phyloP scores from a whole-genome alignment of 2,888 invertebrate species.

The Coenonympha glycerion region DNA sequence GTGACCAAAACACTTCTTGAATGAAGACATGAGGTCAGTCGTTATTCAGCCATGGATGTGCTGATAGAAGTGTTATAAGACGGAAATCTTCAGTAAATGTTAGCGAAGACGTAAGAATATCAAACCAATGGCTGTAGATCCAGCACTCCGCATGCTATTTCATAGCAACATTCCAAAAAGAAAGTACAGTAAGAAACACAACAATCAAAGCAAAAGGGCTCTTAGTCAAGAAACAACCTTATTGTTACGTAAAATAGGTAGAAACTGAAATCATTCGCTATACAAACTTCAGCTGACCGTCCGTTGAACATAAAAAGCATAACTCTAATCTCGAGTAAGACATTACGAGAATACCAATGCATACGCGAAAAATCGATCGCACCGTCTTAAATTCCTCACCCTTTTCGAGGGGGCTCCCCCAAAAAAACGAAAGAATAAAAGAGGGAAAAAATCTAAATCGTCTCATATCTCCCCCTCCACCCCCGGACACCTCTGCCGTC shows the following conservation, averaged over 20 bases:
- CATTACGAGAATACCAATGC: constrained; percentile 76
- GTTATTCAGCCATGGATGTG: too few relatives aligned
- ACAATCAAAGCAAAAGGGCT: neutral
- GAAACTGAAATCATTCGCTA: constrained; percentile 19
- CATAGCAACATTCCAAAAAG: neutral
- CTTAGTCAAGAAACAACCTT: constrained; percentile 6
- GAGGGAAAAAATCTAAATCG: constrained; percentile 77
- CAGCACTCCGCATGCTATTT: too few relatives aligned
- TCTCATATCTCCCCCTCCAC: constrained; percentile 67
- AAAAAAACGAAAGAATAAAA: constrained; percentile 76
- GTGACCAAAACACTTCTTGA: too few relatives aligned
- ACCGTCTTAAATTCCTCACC: constrained; percentile 77
- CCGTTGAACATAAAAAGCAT: constrained; percentile 47
- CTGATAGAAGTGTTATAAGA: neutral
- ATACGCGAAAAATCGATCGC: constrained; percentile 75
- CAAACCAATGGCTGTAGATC: neutral
- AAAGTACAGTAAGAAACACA: neutral
- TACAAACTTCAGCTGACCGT: constrained; percentile 17
- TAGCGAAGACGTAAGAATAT: neutral
- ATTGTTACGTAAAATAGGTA: constrained; percentile 22
- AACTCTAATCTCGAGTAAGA: constrained; percentile 74
- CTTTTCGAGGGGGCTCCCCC: constrained; percentile 75
- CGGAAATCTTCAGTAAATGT: neutral
- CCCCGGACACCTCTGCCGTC: constrained; percentile 69
- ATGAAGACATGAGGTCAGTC: too few relatives aligned